Evolutionary conservation across 92 coral and sea anemone species (phyloP).

Genomic region (Porites rus): DNA sequence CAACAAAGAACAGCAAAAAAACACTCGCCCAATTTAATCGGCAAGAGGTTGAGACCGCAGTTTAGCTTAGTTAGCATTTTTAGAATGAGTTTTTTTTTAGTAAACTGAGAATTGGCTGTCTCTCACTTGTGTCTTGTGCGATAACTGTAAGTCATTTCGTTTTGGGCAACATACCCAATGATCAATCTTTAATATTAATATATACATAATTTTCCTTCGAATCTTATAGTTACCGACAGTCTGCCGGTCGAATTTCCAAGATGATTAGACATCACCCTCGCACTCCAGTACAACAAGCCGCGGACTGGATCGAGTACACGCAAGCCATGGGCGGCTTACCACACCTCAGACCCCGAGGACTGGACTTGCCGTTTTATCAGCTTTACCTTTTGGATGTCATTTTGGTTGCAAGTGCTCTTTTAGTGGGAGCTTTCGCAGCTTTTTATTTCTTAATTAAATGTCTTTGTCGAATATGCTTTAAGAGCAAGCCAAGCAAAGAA

Average conservation of each 20-base stretch:
- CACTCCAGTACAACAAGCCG: constrained; percentile 45
- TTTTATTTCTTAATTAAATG: constrained; percentile 12
- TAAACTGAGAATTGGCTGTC: too few species aligned
- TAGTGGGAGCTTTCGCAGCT: constrained; percentile 11
- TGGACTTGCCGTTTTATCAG: constrained; percentile 65
- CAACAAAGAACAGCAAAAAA: too few species aligned
- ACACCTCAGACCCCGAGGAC: constrained; percentile 53
- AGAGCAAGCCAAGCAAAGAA: constrained; percentile 22
- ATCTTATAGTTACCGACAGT: constrained; percentile 50
- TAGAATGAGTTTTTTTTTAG: too few species aligned
- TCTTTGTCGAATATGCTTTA: not conserved
- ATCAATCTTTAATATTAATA: not conserved
- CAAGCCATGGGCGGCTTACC: constrained; percentile 58
- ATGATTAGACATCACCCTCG: constrained; percentile 48
- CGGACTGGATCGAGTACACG: constrained; percentile 59
- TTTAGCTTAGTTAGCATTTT: too few species aligned
- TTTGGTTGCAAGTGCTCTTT: constrained; percentile 10
- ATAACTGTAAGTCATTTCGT: not conserved
- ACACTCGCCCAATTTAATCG: too few species aligned
- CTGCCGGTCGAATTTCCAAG: constrained; percentile 44
- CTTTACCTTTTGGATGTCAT: constrained; percentile 58
- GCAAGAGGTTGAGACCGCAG: too few species aligned
- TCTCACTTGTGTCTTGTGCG: too few species aligned
- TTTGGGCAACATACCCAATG: not conserved
- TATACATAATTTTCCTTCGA: not conserved